Conservation (phyloP, 2,113 vertebrate species). For the Cisticola juncidis region DNA sequence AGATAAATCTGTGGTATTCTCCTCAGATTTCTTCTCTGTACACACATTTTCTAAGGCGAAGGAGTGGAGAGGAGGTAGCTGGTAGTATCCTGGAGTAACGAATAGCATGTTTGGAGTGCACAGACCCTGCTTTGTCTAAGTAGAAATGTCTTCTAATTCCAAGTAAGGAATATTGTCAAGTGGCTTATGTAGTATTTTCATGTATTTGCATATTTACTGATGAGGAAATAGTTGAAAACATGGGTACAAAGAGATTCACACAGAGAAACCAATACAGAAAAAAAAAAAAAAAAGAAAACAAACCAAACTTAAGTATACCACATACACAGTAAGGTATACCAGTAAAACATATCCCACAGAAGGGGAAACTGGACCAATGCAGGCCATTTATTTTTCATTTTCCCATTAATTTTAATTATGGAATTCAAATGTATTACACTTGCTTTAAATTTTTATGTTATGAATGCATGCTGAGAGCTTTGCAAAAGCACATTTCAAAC, state of each 20-base stretch:
- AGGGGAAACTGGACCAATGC: constrained; percentile 38
- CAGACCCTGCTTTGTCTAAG: not conserved
- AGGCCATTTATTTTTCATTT: constrained; percentile 72
- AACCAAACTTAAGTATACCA: not conserved
- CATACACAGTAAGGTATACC: not conserved
- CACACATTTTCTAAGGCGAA: not conserved
- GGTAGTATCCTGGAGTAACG: not conserved
- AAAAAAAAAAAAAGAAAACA: not conserved
- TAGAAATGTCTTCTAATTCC: not conserved
- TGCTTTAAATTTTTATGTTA: constrained; percentile 72
- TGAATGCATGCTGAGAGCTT: constrained; percentile 58
- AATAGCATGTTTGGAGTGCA: not conserved
- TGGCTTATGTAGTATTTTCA: not conserved
- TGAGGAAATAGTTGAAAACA: not conserved
- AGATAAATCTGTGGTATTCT: constrained; percentile 37
- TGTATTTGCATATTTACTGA: not conserved
- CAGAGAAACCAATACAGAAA: not conserved
- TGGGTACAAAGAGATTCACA: not conserved
- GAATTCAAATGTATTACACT: constrained; percentile 71
- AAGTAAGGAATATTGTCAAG: not conserved
- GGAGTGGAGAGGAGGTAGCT: not conserved
- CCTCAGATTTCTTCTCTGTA: constrained; percentile 20
- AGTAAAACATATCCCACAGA: constrained; percentile 13
- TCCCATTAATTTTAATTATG: constrained; percentile 77
- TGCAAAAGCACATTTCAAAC: constrained; percentile 70